Evolutionary conservation across 2,797 vertebrate species (phyloP).

Genomic region (Syngnathus acus): DNA sequence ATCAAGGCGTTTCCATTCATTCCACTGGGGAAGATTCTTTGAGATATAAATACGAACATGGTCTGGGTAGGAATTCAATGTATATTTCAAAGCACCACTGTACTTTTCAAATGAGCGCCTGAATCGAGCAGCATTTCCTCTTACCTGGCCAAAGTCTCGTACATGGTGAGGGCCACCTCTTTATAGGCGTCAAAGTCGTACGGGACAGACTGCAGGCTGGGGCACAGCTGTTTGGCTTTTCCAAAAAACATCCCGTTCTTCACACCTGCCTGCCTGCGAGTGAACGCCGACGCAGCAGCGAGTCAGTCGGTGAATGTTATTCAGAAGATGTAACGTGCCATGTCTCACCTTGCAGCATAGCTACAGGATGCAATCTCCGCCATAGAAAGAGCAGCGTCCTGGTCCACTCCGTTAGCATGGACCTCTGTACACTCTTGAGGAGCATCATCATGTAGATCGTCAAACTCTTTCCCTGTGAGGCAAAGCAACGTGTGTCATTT

Average conservation of each 20-base stretch:
- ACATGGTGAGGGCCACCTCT: slow-evolving; percentile 85
- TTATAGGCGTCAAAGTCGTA: slow-evolving; percentile 95
- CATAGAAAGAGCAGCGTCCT: slow-evolving; percentile 77
- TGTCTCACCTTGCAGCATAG: slow-evolving; percentile 88
- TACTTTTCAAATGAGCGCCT: neutral
- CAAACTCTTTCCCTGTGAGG: slow-evolving; percentile 51
- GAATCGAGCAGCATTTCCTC: neutral
- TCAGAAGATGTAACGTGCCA: neutral
- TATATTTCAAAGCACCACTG: neutral
- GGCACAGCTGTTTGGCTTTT: slow-evolving; percentile 89
- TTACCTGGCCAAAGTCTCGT: slow-evolving; percentile 91
- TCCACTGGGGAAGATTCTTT: neutral
- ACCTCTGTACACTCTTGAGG: slow-evolving; percentile 68
- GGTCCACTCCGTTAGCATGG: slow-evolving; percentile 67
- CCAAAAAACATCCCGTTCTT: slow-evolving; percentile 98
- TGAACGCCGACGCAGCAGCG: neutral
- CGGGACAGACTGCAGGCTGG: slow-evolving; percentile 81
- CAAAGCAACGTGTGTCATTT: neutral
- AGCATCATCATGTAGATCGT: slow-evolving; percentile 66
- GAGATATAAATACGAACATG: too few species aligned
- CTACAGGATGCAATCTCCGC: slow-evolving; percentile 98
- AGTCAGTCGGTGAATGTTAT: neutral
- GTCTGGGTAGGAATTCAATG: neutral
- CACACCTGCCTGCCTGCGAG: slow-evolving; percentile 83
- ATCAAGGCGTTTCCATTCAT: neutral